Evolutionary conservation across 2,888 invertebrate species (phyloP).

Genomic region (Thecocarcelia acutangulata): DNA sequence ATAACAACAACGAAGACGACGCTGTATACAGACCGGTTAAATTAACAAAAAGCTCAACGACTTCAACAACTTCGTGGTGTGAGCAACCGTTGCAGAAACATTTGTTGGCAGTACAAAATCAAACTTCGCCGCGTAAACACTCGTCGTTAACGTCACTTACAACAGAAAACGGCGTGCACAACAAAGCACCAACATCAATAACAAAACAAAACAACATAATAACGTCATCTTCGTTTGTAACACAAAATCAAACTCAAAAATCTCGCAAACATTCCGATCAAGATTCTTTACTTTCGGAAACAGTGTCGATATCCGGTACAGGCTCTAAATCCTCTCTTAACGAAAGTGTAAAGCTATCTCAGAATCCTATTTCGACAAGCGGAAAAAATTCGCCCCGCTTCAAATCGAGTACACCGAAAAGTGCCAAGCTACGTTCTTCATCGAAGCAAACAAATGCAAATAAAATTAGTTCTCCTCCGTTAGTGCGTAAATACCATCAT

Average conservation of each 20-base stretch:
- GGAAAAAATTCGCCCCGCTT: slow-evolving; percentile 81
- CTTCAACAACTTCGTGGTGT: slow-evolving; percentile 69
- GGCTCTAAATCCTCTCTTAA: slow-evolving; percentile 52
- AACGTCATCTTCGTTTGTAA: slow-evolving; percentile 50
- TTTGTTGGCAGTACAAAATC: slow-evolving; percentile 76
- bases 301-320: slow-evolving; percentile 59
- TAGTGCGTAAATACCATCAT: slow-evolving; percentile 75
- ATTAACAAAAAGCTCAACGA: slow-evolving; percentile 67
- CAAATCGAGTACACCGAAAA: slow-evolving; percentile 68
- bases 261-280: slow-evolving; percentile 49
- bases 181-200: slow-evolving; percentile 44
- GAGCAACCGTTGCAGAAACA: slow-evolving; percentile 69
- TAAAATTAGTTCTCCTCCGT: slow-evolving; percentile 54
- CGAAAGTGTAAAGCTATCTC: slow-evolving; percentile 48
- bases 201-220: slow-evolving; percentile 55
- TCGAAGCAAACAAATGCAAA: slow-evolving; percentile 38
- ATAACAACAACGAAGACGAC: slow-evolving; percentile 26
- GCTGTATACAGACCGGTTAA: slow-evolving; percentile 58
- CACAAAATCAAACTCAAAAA: slow-evolving; percentile 42
- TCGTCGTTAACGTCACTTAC: slow-evolving; percentile 75
- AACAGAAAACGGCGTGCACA: slow-evolving; percentile 69
- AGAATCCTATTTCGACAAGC: slow-evolving; percentile 75
- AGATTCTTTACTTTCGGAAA: slow-evolving; percentile 45
- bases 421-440: slow-evolving; percentile 55
- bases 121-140: slow-evolving; percentile 78